Evolutionary conservation across 2,888 invertebrate genomes (phyloP), one percentile per base, ranked within the genome.

Genomic region (Gymnocheta viridis): DNA sequence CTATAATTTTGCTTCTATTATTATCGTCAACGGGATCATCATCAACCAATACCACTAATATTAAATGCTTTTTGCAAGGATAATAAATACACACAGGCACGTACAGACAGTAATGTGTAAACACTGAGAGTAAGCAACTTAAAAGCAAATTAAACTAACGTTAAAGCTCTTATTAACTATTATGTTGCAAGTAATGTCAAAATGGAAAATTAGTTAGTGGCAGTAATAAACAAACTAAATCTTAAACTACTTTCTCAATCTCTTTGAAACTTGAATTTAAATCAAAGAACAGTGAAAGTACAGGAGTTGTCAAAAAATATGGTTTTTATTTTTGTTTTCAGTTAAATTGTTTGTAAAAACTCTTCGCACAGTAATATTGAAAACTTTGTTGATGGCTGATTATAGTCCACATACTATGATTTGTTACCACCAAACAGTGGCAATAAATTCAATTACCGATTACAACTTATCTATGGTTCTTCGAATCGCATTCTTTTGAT

Each of bases 1-100:
- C 58, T 66, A 51, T 70, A 73, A 80, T 80, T 80, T 58, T 73
- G 12, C 32, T 12, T 56, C 49, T 35, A 60, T 60, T 67, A 80
- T 78, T 62, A 70, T 73, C 35, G 35, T 70, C 22, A 44, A 41
- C 32, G 10, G 35, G 44, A 35, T 67, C 67, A 67, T 56, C 58
- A 41, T 70, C 62, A 35, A 51, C 60, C 62, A 41, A 47, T 66
- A 38, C 58, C 56, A 67, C 58, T 58, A 60, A 44, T 51, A 67
- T 24, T 24, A 80, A 73, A 49, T 49, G 29, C 4, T 51, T 62
- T 58, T 19, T 58, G 32, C 32, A 14, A 24, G 35, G n/a, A 73
- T 47, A 44, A 10, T 49, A 38, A 58, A 44, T 64, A 35, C 38
- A 27, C 24, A 24, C 10, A 24, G 24, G 47, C 17, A 27, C 22